Percentiles rank a stretch among this genome's conserved stretches.
Evolutionary conservation across 2,888 invertebrate species (phyloP).

Genomic region (Meganola albula): DNA sequence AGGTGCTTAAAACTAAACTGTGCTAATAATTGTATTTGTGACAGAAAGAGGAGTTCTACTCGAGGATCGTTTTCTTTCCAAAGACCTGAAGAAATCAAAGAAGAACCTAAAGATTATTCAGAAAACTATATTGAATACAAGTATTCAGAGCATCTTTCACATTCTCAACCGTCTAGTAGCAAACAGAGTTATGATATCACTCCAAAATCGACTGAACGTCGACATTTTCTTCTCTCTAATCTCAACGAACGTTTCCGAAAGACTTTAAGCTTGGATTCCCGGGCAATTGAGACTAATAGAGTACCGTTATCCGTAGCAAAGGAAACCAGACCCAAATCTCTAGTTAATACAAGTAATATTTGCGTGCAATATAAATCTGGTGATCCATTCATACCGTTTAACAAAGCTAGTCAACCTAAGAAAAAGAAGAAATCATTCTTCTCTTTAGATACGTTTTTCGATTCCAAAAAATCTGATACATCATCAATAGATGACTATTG

Average conservation of each 20-base stretch:
- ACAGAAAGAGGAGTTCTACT: constrained; percentile 56
- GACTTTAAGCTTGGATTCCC: constrained; percentile 69
- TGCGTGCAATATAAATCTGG: constrained; percentile 53
- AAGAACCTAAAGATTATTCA: constrained; percentile 52
- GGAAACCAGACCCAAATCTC: constrained; percentile 63
- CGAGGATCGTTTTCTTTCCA: constrained; percentile 69
- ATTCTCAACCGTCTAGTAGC: constrained; percentile 62
- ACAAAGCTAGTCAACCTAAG: constrained; percentile 58
- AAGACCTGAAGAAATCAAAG: constrained; percentile 56
- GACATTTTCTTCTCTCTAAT: constrained; percentile 62
- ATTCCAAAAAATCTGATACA: constrained; percentile 68
- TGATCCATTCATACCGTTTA: constrained; percentile 52
- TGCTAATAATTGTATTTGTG: constrained; percentile 62
- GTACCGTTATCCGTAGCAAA: constrained; percentile 53
- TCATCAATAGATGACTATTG: constrained; percentile 72
- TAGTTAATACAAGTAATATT: constrained; percentile 63
- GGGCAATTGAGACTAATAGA: constrained; percentile 63
- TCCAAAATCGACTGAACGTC: constrained; percentile 65
- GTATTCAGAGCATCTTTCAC: constrained; percentile 67
- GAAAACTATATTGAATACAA: constrained; percentile 72
- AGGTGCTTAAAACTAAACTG: constrained; percentile 59
- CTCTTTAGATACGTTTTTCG: constrained; percentile 72
- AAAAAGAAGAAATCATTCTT: constrained; percentile 73
- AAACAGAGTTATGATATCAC: constrained; percentile 68
- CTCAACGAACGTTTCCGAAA: constrained; percentile 70